Evolutionary conservation across 2,888 invertebrate genomes (phyloP), one percentile per base, ranked within the genome.

Genomic region (Acanthosepion lycidas): DNA sequence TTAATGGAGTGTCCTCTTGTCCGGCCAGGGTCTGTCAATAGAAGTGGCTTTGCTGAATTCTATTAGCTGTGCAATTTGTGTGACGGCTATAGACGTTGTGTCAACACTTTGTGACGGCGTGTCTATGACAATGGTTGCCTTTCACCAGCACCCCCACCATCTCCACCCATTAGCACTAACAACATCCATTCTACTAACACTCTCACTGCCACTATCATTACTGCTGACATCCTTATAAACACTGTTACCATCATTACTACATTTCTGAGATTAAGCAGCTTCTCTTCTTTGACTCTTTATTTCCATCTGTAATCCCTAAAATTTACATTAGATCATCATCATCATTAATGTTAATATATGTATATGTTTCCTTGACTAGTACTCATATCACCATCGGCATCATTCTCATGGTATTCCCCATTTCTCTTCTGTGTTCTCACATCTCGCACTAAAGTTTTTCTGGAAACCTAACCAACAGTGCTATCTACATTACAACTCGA

Each of bases 21-120:
- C n/a, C 78, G n/a, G 78, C 78, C 78, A 78, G n/a, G n/a, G 78
- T n/a, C 78, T 78, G 78, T 78, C 78, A 78, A 78, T 78, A 78
- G n/a, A 78, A n/a, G 78, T n/a, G 78, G 15, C 78, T 78, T 78
- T 33, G 78, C 78, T 78, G 78, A 78, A 78, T 78, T 78, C 78
- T 78, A 78, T 78, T 78, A 78, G 78, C 78, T 18, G 78, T n/a
- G n/a, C 78, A 78, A 78, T 78, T 78, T 78, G 78, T 78, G 78
- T 78, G 78, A 23, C 78, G 78, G n/a, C 78, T 12, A 15, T 78
- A 78, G 78, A 78, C 78, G 78, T n/a, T 33, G 78, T 78, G 78
- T 78, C 78, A 78, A 78, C 78, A 78, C 78, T 78, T 78, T 78
- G 78, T 78, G n/a, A 78, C 78, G 78, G 78, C n/a, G 78, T n/a